These are phyloP conservation scores for Ochlodes sylvanus DNA, from an alignment of 2,888 invertebrate species.

Conservation along the genomic window DNA sequence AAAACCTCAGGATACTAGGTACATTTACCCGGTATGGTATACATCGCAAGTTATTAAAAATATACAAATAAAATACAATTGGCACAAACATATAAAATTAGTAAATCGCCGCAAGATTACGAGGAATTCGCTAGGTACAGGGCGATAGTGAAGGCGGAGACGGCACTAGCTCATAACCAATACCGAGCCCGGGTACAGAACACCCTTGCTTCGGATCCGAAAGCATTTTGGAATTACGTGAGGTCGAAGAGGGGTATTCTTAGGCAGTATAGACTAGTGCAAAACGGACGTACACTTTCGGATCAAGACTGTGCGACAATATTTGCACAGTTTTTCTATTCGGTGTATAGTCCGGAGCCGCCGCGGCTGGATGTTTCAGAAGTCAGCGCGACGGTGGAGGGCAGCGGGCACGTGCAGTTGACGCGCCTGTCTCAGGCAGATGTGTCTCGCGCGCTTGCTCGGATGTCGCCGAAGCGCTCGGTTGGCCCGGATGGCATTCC, in stretches of 20 bases:
- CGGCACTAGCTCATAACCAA: not conserved
- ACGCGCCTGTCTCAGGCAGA: not conserved
- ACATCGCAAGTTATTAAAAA: too few relatives aligned
- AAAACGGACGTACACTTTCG: not conserved
- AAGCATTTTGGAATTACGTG: slow-evolving; percentile 13
- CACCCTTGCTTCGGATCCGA: not conserved
- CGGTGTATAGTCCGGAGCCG: slow-evolving; percentile 13
- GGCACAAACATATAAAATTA: slow-evolving; percentile 15
- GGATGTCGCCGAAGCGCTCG: slow-evolving; percentile 35
- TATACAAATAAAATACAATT: not conserved
- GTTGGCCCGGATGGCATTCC: slow-evolving; percentile 41
- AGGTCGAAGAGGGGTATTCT: not conserved
- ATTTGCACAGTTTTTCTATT: not conserved
- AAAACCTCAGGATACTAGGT: too few relatives aligned
- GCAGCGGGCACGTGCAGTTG: slow-evolving; percentile 6
- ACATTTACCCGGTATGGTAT: too few relatives aligned
- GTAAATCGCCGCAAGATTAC: not conserved
- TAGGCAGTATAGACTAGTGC: not conserved
- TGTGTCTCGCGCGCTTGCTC: slow-evolving; percentile 14
- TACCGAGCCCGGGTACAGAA: not conserved
- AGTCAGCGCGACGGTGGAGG: not conserved
- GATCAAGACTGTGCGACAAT: not conserved
- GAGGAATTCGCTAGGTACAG: not conserved
- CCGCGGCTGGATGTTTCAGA: slow-evolving; percentile 12
- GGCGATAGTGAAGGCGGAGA: slow-evolving; percentile 1